Evolutionary conservation across 2,888 invertebrate species (phyloP).

Genomic region (Cinara cedri): DNA sequence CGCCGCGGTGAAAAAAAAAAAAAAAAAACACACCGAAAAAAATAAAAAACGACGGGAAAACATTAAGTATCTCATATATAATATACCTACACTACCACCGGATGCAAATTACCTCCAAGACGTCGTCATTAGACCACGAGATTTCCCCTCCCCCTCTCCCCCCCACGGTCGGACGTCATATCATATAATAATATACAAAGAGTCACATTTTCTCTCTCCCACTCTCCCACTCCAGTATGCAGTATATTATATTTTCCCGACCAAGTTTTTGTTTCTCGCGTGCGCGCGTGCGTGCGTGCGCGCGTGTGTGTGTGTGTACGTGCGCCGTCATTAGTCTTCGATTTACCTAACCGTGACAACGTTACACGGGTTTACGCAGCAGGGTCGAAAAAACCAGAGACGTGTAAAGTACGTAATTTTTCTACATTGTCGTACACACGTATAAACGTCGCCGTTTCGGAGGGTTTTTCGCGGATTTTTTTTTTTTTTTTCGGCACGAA

Average conservation of each 20-base stretch:
- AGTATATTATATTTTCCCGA: not conserved
- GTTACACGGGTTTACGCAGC: too few species aligned
- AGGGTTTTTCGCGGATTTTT: too few species aligned
- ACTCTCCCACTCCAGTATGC: too few species aligned
- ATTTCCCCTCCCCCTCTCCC: not conserved
- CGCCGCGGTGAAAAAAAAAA: constrained; percentile 10
- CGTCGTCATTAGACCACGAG: constrained; percentile 56
- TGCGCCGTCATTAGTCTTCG: constrained; percentile 45
- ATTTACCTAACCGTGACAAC: constrained; percentile 50
- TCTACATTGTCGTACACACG: too few species aligned
- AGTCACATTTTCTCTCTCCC: constrained; percentile 22
- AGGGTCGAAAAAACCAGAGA: constrained; percentile 42
- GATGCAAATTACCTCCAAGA: constrained; percentile 57
- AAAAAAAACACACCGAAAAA: constrained; percentile 37
- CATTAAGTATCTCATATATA: constrained; percentile 53
- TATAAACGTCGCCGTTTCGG: too few species aligned
- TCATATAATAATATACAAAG: too few species aligned
- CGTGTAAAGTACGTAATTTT: too few species aligned
- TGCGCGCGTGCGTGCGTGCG: not conserved
- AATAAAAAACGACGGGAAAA: constrained; percentile 34
- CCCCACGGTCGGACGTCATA: constrained; percentile 44
- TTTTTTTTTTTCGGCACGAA: too few species aligned
- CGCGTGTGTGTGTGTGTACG: constrained; percentile 14
- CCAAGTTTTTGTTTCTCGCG: constrained; percentile 31
- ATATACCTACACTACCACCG: too few species aligned